phyloP scores from a whole-genome alignment of 2,797 vertebrate species.

The Paramormyrops hopkinsi region DNA sequence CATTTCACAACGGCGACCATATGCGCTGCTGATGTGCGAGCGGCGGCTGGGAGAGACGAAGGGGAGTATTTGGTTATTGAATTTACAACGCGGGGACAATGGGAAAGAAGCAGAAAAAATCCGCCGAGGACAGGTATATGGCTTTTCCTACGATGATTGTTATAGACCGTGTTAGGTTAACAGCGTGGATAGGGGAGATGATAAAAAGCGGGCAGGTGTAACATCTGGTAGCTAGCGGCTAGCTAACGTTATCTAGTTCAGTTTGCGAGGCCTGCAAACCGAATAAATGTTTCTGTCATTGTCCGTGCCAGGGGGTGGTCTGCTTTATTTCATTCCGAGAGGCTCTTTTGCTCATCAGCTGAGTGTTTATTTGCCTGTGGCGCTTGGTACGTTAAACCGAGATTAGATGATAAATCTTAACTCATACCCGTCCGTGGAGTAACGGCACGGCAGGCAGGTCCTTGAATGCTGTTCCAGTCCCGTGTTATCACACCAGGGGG shows the following conservation, averaged over 20 bases:
- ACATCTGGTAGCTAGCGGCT: slow-evolving; percentile 27
- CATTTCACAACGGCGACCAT: slow-evolving; percentile 19
- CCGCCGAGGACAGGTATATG: slow-evolving; percentile 63
- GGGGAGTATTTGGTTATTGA: neutral
- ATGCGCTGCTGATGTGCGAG: slow-evolving; percentile 23
- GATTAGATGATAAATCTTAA: neutral
- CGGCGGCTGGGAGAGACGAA: slow-evolving; percentile 27
- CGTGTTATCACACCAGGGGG: neutral
- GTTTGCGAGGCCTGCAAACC: slow-evolving; percentile 3
- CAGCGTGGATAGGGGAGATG: neutral
- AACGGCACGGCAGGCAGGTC: neutral
- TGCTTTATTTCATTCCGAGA: neutral
- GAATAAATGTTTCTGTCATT: neutral
- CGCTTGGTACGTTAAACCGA: neutral
- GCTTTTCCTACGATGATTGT: neutral
- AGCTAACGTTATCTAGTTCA: neutral
- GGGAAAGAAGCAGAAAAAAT: slow-evolving; percentile 74
- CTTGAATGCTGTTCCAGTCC: neutral
- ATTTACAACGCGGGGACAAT: slow-evolving; percentile 39
- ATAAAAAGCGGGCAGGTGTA: neutral
- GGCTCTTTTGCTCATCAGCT: neutral
- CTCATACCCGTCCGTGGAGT: neutral
- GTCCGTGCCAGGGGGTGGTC: neutral
- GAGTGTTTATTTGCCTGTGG: neutral
- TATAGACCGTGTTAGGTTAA: neutral